Evolutionary conservation across 2,888 invertebrate genomes (phyloP).

Genomic region (Chrysomela aeneicollis): DNA sequence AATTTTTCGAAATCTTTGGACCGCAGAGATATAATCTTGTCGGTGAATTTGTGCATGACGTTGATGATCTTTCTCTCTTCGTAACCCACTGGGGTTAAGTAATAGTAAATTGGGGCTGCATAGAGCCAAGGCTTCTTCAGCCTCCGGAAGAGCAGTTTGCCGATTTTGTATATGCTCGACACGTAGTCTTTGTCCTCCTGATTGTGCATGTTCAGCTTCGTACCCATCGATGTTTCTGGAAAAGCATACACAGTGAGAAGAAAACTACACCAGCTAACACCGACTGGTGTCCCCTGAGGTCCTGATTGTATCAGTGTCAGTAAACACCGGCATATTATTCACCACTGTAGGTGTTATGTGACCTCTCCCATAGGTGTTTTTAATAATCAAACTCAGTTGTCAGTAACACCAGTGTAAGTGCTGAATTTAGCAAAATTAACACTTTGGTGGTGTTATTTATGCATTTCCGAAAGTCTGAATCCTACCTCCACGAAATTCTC

Average conservation of each 20-base stretch:
- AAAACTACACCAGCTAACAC: not conserved
- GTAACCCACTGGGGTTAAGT: slow-evolving; percentile 27
- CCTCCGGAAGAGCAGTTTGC: slow-evolving; percentile 41
- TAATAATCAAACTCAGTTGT: no score
- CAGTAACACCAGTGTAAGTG: no score
- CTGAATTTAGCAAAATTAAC: no score
- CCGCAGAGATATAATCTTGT: slow-evolving; percentile 45
- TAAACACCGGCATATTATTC: no score
- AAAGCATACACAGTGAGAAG: no score
- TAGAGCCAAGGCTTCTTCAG: slow-evolving; percentile 48
- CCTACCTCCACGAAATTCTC: no score
- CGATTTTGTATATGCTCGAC: slow-evolving; percentile 42
- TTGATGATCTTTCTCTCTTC: slow-evolving; percentile 39
- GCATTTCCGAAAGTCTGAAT: no score
- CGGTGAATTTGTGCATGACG: slow-evolving; percentile 47
- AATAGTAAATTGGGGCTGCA: slow-evolving; percentile 31
- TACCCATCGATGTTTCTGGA: slow-evolving; percentile 50
- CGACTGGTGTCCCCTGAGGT: no score
- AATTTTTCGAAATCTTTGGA: slow-evolving; percentile 40
- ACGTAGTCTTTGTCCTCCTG: slow-evolving; percentile 43
- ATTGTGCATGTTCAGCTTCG: slow-evolving; percentile 38
- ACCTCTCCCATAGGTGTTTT: no score
- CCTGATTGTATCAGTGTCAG: no score
- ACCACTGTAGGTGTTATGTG: no score
- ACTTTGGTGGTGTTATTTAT: no score